Evolutionary conservation across 1,140 invertebrate genomes (phyloP), one percentile per base, ranked within the genome.

Genomic region (Sminthurides bifidus): DNA sequence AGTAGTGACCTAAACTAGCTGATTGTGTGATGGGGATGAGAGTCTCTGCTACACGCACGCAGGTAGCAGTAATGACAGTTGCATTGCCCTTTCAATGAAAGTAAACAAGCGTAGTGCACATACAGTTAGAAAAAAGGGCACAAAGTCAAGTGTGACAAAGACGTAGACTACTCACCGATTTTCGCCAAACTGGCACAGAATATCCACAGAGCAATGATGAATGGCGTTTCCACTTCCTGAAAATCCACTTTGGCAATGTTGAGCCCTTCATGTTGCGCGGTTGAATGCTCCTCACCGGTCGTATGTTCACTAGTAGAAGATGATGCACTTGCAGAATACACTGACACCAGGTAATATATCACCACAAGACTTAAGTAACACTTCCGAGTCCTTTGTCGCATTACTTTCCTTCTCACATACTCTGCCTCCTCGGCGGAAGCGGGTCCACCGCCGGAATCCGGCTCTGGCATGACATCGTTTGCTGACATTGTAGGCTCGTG

Each of bases 121-220:
- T 37, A 12, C 17, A 37, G 17, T 17, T 17, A 17, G 10, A 12
- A 37, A 37, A 37, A 37, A 17, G 12, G 10, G 12, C 17, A 37
- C 33, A 12, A 37, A 37, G 10, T 17, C 33, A 37, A 37, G 33
- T 17, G 33, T 37, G 33, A 37, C 33, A 43, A 43, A 43, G 15
- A 33, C n/a, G 21, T 45, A 23, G n/a, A 5, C 19, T 59, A 76
- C 82, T 83, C 70, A 94, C 92, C 90, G 67, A 94, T 93, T 81
- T 94, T 95, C 2, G 90, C 88, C 64, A 94, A 73, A 69, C 87
- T 91, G 21, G 90, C 89, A 65, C 88, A 88, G 64, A 95, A 84
- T 65, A 95, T 92, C 92, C 92, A 95, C 54, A 93, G 74, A 10
- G 87, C 86, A 58, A 95, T 93, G 60, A 94, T 81, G 70, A 93